Evolutionary conservation across 2,113 vertebrate genomes (phyloP).

Genomic region (Brachypteracias leptosomus): DNA sequence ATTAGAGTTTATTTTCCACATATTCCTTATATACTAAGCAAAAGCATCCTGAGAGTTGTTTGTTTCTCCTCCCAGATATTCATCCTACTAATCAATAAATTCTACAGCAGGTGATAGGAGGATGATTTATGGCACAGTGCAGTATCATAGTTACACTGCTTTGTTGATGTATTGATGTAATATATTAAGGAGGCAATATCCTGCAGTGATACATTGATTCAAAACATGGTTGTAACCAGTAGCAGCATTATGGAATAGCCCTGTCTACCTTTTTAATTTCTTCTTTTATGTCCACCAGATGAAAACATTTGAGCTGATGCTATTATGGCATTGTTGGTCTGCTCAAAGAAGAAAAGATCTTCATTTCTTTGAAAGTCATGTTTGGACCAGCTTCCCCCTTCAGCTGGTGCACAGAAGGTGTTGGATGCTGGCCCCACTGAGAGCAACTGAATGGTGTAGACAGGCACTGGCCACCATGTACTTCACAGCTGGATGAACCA

Average conservation of each 20-base stretch:
- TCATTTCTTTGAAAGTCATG: accelerated
- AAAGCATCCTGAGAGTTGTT: background rate
- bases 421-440: background rate
- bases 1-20: background rate
- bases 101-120: background rate
- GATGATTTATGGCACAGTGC: background rate
- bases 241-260: background rate
- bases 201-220: background rate
- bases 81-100: background rate
- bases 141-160: background rate
- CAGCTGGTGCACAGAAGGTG: background rate
- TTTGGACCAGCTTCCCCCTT: background rate
- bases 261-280: background rate
- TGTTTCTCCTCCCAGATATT: background rate
- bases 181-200: background rate
- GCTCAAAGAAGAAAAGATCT: background rate
- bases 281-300: background rate
- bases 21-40: background rate
- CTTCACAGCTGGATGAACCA: background rate
- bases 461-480: no score
- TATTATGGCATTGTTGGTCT: background rate
- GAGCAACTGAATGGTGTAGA: background rate
- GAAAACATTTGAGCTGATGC: background rate
- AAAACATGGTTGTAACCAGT: background rate
- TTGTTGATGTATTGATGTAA: background rate